Percentiles rank a stretch among this genome's conserved stretches.
phyloP scores from a whole-genome alignment of 1,140 invertebrate species.

The Drosophila kanapiae region DNA sequence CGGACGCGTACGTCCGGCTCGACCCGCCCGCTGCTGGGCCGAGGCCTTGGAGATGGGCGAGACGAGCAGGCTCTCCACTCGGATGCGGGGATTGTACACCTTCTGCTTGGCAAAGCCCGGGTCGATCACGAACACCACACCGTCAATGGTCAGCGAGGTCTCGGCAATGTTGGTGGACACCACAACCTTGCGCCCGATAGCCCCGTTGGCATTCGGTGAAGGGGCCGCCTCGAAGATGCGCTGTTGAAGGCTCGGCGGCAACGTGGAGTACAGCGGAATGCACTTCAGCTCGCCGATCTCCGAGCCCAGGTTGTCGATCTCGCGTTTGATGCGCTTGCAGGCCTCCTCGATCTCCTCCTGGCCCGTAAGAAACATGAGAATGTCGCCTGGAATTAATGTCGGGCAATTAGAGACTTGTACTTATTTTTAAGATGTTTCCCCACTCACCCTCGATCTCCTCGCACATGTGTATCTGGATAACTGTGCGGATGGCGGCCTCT shows the following conservation, averaged over 20 bases:
- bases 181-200: slow-evolving; percentile 97
- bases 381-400: slow-evolving; percentile 93
- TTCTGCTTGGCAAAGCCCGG: slow-evolving; percentile 99
- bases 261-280: slow-evolving; percentile 99
- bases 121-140: slow-evolving; percentile 99
- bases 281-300: slow-evolving; percentile 99
- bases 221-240: slow-evolving; percentile 98
- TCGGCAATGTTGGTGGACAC: slow-evolving; percentile 99
- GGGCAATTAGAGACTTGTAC: neutral
- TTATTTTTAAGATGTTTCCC: no score
- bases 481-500: slow-evolving; percentile 99
- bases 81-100: slow-evolving; percentile 98
- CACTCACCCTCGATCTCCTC: slow-evolving; percentile 93
- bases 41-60: slow-evolving; percentile 99
- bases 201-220: slow-evolving; percentile 96
- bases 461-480: slow-evolving; percentile 99
- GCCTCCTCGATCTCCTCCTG: slow-evolving; percentile 99
- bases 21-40: slow-evolving; percentile 98
- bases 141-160: slow-evolving; percentile 99
- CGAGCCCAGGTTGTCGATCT: slow-evolving; percentile 98
- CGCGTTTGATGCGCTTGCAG: slow-evolving; percentile 98
- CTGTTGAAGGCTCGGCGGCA: slow-evolving; percentile 99
- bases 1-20: slow-evolving; percentile 97
- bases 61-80: slow-evolving; percentile 98
- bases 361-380: slow-evolving; percentile 97